Base-by-base conservation (phyloP, 2,797 vertebrate species). In the Dendrocincla fuliginosa region DNA sequence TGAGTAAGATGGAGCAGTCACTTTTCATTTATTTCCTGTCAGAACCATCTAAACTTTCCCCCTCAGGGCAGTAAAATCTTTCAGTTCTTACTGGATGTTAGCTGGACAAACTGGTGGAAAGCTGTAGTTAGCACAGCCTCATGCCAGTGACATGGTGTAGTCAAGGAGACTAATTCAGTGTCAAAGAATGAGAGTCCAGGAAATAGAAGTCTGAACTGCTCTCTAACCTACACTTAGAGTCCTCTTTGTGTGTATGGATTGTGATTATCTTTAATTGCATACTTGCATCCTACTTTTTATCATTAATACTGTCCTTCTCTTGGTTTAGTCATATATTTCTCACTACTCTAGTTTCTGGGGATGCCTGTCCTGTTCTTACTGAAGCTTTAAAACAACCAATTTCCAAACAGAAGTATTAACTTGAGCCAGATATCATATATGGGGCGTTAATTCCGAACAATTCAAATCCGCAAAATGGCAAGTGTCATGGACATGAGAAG, bases 11-110 rank as follows among this genome's bases (percentile, higher is more conserved):
- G 64, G 28, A 76, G 42, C 22, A 20, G 65, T 33, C 8, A 3
- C 25, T 77, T 67, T 49, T 70, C 57, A 57, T 91, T 94, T 94
- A 79, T 87, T 95, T 95, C 42, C 65, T 78, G 25, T 86, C 91
- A 92, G 67, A 73, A 88, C 61, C 37, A 17, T 71, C 61, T 65
- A 96, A 91, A 49, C 27, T 49, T 55, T 76, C 11, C 16, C 8
- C 14, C 4, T 60, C 16, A 22, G 59, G 60, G 33, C 46, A 78
- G 44, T 44, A 56, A 64, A 63, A 46, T 59, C 44, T 52, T 95
- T 35, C 24, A 20, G 19, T 56, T 84, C 44, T 47, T 76, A 30
- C 22, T 88, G 37, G n/a, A 20, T 68, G 20, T 60, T 94, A 70
- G 46, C 65, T 86, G 60, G 47, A 24, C 23, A 76, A 76, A 87